Conservation (phyloP, 2,888 invertebrate species). For the Deilephila porcellus region DNA sequence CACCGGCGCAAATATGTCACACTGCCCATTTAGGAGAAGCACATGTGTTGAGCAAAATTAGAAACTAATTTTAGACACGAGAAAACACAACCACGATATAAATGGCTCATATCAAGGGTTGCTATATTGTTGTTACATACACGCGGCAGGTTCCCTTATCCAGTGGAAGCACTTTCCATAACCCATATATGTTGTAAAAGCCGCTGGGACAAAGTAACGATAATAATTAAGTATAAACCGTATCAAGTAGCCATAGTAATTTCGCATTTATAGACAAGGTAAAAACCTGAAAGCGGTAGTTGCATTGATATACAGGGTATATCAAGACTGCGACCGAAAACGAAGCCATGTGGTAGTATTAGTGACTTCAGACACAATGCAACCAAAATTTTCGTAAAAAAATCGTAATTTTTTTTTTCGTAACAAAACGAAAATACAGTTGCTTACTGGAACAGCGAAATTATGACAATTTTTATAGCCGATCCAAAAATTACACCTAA, state of each 20-base stretch:
- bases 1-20: not conserved
- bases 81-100: slow-evolving; percentile 13
- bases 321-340: too few relatives aligned
- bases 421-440: not conserved
- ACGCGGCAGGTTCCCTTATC: not conserved
- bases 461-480: not conserved
- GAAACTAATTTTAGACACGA: slow-evolving; percentile 22
- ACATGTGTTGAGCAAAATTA: slow-evolving; percentile 10
- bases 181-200: too few relatives aligned
- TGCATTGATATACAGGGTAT: too few relatives aligned
- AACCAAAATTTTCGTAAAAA: too few relatives aligned
- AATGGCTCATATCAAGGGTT: slow-evolving; percentile 2
- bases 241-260: too few relatives aligned
- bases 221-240: too few relatives aligned
- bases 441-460: not conserved
- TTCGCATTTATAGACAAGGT: too few relatives aligned
- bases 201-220: too few relatives aligned
- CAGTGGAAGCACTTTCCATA: not conserved
- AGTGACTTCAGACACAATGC: too few relatives aligned
- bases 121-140: not conserved
- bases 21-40: slow-evolving; percentile 13
- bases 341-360: too few relatives aligned
- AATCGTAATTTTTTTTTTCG: too few relatives aligned
- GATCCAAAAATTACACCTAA: not conserved
- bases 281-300: too few relatives aligned